Evolutionary conservation across 2,888 invertebrate genomes (phyloP).

Genomic region (Leucoptera coffeella): DNA sequence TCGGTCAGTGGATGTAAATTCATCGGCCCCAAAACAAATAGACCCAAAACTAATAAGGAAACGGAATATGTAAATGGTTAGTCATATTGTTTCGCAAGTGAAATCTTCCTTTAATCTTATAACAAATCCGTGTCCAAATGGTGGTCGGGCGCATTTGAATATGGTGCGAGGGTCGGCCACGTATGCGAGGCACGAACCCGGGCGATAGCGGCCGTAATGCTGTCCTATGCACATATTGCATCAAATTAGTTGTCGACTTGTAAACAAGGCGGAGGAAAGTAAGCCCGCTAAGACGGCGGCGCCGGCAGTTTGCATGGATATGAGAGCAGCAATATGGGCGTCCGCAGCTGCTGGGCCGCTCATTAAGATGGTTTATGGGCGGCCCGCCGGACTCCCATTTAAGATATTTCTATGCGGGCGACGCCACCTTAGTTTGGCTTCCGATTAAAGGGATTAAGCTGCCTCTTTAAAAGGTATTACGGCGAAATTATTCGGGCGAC

Average conservation of each 20-base stretch:
- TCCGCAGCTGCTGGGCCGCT: conserved; percentile 50
- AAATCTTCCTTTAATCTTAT: conserved; percentile 57
- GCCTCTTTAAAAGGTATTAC: conserved; percentile 49
- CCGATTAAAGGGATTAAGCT: conserved; percentile 49
- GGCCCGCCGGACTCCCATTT: conserved; percentile 50
- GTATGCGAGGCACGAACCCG: conserved; percentile 50
- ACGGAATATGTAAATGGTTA: conserved; percentile 54
- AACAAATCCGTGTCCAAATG: conserved; percentile 56
- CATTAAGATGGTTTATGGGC: conserved; percentile 56
- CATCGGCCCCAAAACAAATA: conserved; percentile 50
- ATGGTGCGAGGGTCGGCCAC: conserved; percentile 33
- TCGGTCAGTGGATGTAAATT: conserved; percentile 55
- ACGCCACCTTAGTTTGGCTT: conserved; percentile 48
- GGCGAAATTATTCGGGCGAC: conserved; percentile 42
- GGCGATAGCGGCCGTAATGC: conserved; percentile 46
- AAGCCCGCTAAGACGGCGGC: conserved; percentile 45
- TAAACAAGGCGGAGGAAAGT: conserved; percentile 47
- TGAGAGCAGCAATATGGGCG: conserved; percentile 49
- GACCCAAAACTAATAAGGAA: conserved; percentile 55
- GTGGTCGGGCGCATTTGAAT: conserved; percentile 46
- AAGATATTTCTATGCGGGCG: conserved; percentile 53
- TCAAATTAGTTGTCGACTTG: conserved; percentile 54
- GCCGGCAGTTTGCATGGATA: conserved; percentile 54
- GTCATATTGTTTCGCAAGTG: conserved; percentile 54
- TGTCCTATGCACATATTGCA: conserved; percentile 56